Conservation (phyloP, 2,797 vertebrate genomes). For the Leptoclinus maculatus region DNA sequence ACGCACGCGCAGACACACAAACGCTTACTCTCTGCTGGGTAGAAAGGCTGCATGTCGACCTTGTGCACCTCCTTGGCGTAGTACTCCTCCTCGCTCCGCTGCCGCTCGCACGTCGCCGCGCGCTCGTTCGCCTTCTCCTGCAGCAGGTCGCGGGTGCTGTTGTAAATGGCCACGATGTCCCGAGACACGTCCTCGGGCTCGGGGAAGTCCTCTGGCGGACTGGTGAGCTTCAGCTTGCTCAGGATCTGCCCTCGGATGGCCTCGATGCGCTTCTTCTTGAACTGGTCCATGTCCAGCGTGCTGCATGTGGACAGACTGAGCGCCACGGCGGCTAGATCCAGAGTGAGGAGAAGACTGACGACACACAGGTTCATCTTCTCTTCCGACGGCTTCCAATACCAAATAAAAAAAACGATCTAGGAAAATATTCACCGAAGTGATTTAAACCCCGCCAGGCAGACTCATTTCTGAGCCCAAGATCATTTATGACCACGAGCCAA, state of each 20-base stretch:
- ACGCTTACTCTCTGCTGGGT: conserved; percentile 92
- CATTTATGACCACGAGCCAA: not conserved
- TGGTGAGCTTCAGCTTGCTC: conserved; percentile 95
- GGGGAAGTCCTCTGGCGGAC: conserved; percentile 91
- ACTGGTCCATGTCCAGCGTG: conserved; percentile 96
- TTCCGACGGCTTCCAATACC: conserved; percentile 6
- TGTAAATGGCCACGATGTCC: conserved; percentile 97
- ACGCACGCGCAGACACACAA: not conserved
- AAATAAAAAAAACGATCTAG: conserved; percentile 8
- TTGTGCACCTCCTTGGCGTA: conserved; percentile 99
- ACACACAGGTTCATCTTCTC: conserved; percentile 92
- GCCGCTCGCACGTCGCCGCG: conserved; percentile 92
- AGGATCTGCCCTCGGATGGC: conserved; percentile 97
- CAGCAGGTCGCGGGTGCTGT: conserved; percentile 96
- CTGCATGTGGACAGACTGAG: conserved; percentile 96
- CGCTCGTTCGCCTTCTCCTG: conserved; percentile 96
- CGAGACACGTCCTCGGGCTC: conserved; percentile 94
- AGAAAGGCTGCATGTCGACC: conserved; percentile 91
- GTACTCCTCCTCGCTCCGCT: conserved; percentile 96
- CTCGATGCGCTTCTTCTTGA: conserved; percentile 95
- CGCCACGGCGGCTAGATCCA: conserved; percentile 91
- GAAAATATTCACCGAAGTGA: not conserved
- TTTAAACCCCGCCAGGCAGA: conserved; percentile 37
- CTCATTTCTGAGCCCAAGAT: conserved; percentile 20
- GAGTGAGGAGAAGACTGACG: conserved; percentile 87